Conservation (phyloP, 2,888 invertebrate genomes). For the Orgyia antiqua region DNA sequence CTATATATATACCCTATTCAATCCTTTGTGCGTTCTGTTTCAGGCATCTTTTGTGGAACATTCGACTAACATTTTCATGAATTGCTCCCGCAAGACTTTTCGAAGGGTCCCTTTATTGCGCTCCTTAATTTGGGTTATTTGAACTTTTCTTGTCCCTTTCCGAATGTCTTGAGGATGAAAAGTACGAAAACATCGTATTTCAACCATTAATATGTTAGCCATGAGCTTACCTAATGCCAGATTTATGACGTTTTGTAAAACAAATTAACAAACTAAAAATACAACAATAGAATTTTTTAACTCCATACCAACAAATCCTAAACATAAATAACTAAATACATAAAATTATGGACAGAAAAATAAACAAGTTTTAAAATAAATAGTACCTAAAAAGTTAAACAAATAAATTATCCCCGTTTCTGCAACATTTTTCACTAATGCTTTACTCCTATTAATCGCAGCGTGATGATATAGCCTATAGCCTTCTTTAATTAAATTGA, state of each 20-base stretch:
- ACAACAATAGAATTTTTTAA: too few relatives aligned
- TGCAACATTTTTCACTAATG: too few relatives aligned
- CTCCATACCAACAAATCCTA: too few relatives aligned
- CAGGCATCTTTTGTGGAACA: slow-evolving; percentile 50
- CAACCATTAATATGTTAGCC: slow-evolving; percentile 31
- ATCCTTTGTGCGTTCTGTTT: slow-evolving; percentile 45
- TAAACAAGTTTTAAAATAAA: too few relatives aligned
- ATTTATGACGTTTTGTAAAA: slow-evolving; percentile 32
- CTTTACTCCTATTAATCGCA: too few relatives aligned
- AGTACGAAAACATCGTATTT: slow-evolving; percentile 43
- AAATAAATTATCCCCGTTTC: too few relatives aligned
- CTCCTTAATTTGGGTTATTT: slow-evolving; percentile 64
- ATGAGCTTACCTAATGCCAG: slow-evolving; percentile 27
- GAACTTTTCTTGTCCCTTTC: slow-evolving; percentile 57
- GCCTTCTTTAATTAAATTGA: too few relatives aligned
- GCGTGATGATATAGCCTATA: too few relatives aligned
- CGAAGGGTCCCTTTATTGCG: slow-evolving; percentile 61
- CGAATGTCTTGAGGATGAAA: slow-evolving; percentile 43
- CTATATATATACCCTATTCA: slow-evolving; percentile 37
- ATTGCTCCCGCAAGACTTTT: slow-evolving; percentile 61
- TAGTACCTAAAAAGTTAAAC: too few relatives aligned
- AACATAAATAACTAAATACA: too few relatives aligned
- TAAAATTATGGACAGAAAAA: too few relatives aligned
- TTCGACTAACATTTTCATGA: slow-evolving; percentile 57
- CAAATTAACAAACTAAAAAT: too few relatives aligned